Conservation (phyloP, 2,888 invertebrate genomes). For the Amphipyra tragopoginis region DNA sequence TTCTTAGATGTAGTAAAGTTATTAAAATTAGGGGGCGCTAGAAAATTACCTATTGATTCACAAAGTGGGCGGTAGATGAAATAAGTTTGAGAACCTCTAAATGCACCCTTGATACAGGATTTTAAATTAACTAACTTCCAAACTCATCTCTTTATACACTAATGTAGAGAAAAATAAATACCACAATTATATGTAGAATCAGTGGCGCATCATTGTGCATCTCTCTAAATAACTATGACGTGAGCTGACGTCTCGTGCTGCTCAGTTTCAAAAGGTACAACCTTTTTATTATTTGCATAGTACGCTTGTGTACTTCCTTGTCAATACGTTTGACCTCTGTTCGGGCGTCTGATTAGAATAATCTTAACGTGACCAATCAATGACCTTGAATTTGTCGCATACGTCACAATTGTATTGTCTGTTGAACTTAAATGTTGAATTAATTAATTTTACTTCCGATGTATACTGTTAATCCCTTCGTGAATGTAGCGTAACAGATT, state of each 20-base stretch:
- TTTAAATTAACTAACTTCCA: too few relatives aligned
- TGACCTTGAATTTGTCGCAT: conserved; percentile 52
- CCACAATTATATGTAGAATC: too few relatives aligned
- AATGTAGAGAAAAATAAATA: too few relatives aligned
- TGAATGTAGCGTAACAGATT: not conserved
- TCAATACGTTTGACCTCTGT: conserved; percentile 65
- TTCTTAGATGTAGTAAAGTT: too few relatives aligned
- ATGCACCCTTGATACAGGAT: too few relatives aligned
- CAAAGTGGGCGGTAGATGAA: too few relatives aligned
- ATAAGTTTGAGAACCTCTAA: too few relatives aligned
- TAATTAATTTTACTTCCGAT: conserved; percentile 10
- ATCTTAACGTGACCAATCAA: conserved; percentile 52
- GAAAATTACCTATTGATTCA: too few relatives aligned
- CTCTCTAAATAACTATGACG: not conserved
- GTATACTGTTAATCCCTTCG: not conserved
- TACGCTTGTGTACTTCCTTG: conserved; percentile 55
- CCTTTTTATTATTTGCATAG: not conserved
- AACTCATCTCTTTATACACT: too few relatives aligned
- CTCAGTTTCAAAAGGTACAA: conserved; percentile 5
- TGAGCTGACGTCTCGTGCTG: conserved; percentile 14
- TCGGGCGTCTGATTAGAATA: conserved; percentile 66
- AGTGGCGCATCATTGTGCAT: too few relatives aligned
- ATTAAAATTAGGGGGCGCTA: too few relatives aligned
- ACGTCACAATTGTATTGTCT: conserved; percentile 29
- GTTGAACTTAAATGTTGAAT: conserved; percentile 22